Evolutionary conservation across 2,113 vertebrate species (phyloP).

Genomic region (Onychostoma macrolepis): DNA sequence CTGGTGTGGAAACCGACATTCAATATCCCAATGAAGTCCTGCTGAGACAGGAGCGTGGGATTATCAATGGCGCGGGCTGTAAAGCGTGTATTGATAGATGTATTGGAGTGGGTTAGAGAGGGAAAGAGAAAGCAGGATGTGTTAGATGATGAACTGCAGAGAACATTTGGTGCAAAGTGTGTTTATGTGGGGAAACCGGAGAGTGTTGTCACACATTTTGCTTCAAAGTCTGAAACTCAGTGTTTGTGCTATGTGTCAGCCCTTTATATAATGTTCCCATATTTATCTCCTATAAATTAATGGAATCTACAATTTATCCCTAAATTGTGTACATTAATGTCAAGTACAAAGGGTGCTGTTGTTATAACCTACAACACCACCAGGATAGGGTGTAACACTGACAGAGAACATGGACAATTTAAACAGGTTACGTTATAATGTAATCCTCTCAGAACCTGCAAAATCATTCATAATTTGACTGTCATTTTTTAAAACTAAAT

Average conservation of each 20-base stretch:
- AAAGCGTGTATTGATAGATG: conserved; percentile 8
- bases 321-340: neutral
- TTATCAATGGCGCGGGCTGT: neutral
- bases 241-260: neutral
- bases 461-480: neutral
- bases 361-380: neutral
- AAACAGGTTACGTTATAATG: neutral
- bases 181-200: neutral
- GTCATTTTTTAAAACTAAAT: neutral
- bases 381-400: neutral
- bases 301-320: neutral
- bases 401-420: neutral
- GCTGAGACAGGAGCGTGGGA: neutral
- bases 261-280: neutral
- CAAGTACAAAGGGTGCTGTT: neutral
- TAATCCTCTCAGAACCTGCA: neutral
- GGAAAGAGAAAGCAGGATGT: neutral
- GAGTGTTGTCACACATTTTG: conserved; percentile 9
- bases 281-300: neutral
- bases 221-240: neutral
- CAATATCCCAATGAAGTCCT: conserved; percentile 21
- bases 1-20: conserved; percentile 10
- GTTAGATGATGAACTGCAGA: neutral
- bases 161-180: neutral
- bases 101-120: neutral